Conservation (phyloP, 2,888 invertebrate species). For the Drosophila crucigera region DNA sequence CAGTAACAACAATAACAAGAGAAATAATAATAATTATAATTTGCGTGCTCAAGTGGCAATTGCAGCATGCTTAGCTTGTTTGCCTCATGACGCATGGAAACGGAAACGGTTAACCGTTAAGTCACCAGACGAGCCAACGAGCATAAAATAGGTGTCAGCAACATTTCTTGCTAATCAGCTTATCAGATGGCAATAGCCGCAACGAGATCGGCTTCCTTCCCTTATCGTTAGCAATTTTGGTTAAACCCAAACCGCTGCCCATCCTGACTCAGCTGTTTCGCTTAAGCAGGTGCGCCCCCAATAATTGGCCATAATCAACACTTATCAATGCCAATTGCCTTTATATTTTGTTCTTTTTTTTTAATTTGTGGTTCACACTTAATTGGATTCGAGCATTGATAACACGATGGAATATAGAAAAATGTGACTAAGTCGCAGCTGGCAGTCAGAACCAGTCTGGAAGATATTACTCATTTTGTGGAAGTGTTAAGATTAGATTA, state of each 20-base stretch:
- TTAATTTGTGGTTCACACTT: not conserved
- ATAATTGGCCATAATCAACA: constrained; percentile 38
- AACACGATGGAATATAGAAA: constrained; percentile 6
- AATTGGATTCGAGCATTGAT: constrained; percentile 31
- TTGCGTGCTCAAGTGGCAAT: constrained; percentile 47
- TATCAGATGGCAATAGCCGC: not conserved
- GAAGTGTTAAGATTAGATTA: constrained; percentile 16
- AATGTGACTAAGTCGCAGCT: constrained; percentile 14
- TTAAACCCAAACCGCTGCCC: not conserved
- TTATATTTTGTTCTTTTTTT: not conserved
- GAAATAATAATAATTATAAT: constrained; percentile 7
- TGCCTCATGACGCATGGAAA: constrained; percentile 46
- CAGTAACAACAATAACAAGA: not conserved
- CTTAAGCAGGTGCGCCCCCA: constrained; percentile 14
- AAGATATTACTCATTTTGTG: not conserved
- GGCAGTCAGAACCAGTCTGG: not conserved
- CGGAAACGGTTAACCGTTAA: constrained; percentile 16
- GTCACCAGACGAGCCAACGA: constrained; percentile 27
- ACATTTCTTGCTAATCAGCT: constrained; percentile 22
- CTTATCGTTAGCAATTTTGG: not conserved
- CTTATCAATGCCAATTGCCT: constrained; percentile 45
- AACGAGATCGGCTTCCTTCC: constrained; percentile 11
- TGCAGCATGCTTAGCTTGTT: constrained; percentile 12
- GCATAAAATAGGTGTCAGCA: constrained; percentile 10
- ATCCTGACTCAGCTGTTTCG: constrained; percentile 33